These are phyloP conservation scores for Xanthia icteritia DNA, from an alignment of 2,888 invertebrate species.

Conservation along the genomic window DNA sequence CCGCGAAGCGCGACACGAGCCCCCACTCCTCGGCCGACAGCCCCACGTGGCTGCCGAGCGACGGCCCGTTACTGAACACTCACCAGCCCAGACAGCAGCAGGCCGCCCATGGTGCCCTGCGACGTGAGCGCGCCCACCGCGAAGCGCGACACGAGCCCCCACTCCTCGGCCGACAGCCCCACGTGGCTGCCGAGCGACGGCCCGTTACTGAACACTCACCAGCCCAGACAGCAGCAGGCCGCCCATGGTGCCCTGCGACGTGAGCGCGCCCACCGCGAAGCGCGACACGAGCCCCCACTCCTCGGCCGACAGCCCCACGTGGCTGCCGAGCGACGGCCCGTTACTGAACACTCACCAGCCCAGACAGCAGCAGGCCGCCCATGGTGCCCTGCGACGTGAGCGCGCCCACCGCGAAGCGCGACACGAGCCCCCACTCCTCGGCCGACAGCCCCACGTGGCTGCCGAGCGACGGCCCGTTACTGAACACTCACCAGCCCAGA, in stretches of 20 bases:
- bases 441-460: constrained; percentile 69
- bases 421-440: constrained; percentile 83
- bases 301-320: constrained; percentile 78
- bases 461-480: constrained; percentile 48
- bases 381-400: too few species aligned
- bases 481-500: too few species aligned
- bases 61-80: constrained; percentile 31
- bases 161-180: constrained; percentile 81
- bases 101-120: too few species aligned
- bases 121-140: constrained; percentile 91
- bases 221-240: too few species aligned
- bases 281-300: constrained; percentile 78
- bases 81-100: too few species aligned
- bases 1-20: constrained; percentile 87
- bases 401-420: constrained; percentile 91
- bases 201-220: constrained; percentile 17
- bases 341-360: background rate
- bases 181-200: constrained; percentile 51
- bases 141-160: constrained; percentile 76
- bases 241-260: too few species aligned
- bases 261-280: constrained; percentile 91
- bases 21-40: constrained; percentile 83
- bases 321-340: constrained; percentile 47
- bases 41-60: constrained; percentile 56
- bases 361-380: too few species aligned